A percentile compares a stretch with the other conserved stretches of the same genome.
Evolutionary conservation across 2,797 vertebrate species (phyloP).

Genomic region (Stomatorhinus walkeri): DNA sequence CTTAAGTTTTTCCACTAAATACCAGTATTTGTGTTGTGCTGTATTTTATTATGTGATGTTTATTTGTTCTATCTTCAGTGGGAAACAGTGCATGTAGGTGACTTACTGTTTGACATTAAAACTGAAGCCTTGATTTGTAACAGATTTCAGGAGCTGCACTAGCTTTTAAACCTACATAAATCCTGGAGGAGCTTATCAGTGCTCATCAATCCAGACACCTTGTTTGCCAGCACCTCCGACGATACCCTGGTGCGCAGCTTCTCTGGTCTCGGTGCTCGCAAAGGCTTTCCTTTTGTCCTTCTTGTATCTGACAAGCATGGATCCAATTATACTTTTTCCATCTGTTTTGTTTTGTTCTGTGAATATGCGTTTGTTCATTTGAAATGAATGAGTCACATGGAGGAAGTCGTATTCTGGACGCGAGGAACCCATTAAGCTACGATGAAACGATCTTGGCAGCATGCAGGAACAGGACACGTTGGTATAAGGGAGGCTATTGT

Average conservation of each 20-base stretch:
- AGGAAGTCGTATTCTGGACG: not conserved
- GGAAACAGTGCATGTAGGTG: not conserved
- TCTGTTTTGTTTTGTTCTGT: not conserved
- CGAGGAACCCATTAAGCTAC: not conserved
- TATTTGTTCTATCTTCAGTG: not conserved
- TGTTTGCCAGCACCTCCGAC: not conserved
- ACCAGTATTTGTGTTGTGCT: not conserved
- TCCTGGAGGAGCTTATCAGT: not conserved
- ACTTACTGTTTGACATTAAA: not conserved
- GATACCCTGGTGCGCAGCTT: not conserved
- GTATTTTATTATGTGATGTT: not conserved
- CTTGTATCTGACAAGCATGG: not conserved
- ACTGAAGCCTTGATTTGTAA: not conserved
- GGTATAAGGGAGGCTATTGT: not conserved
- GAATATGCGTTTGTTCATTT: not conserved
- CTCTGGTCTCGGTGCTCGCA: not conserved
- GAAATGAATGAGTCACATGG: not conserved
- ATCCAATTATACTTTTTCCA: not conserved
- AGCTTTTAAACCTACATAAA: not conserved
- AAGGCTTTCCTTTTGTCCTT: not conserved
- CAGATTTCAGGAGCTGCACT: not conserved
- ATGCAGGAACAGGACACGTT: not conserved
- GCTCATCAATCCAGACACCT: not conserved
- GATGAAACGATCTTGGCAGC: not conserved
- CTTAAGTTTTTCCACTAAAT: not conserved